These are phyloP conservation scores for Sycophaga agraensis DNA, from an alignment of 1,140 invertebrate species.

Conservation along the genomic window DNA sequence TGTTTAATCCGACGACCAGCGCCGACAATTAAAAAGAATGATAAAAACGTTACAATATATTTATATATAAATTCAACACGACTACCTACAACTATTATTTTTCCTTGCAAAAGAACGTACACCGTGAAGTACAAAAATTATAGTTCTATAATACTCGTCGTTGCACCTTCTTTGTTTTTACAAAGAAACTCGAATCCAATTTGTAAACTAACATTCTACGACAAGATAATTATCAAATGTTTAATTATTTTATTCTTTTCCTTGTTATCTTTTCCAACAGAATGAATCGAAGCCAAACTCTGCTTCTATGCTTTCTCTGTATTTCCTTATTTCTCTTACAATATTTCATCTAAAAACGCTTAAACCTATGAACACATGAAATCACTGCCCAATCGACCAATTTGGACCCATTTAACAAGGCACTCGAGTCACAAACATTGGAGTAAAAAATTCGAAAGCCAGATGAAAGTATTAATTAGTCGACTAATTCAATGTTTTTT, in stretches of 20 bases:
- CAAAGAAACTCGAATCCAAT: slow-evolving; percentile 11
- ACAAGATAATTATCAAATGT: not conserved
- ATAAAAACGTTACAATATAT: slow-evolving; percentile 33
- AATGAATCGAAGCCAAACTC: not conserved
- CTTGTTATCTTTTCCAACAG: not conserved
- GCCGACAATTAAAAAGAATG: slow-evolving; percentile 43
- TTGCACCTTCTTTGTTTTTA: not conserved
- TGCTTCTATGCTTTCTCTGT: slow-evolving; percentile 22
- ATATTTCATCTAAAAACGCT: slow-evolving; percentile 38
- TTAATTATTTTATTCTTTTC: slow-evolving; percentile 2
- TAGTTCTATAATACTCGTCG: not conserved
- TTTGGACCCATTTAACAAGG: slow-evolving; percentile 55
- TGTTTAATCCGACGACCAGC: slow-evolving; percentile 51
- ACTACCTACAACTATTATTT: slow-evolving; percentile 21
- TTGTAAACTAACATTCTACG: not conserved
- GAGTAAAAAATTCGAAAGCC: slow-evolving; percentile 9
- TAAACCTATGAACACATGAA: slow-evolving; percentile 61
- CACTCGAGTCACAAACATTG: slow-evolving; percentile 43
- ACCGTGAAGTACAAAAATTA: slow-evolving; percentile 3
- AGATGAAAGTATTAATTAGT: no score
- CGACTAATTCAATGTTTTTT: no score
- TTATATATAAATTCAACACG: slow-evolving; percentile 19
- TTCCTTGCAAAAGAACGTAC: slow-evolving; percentile 1
- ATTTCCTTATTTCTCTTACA: slow-evolving; percentile 4
- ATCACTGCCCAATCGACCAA: slow-evolving; percentile 58